Base-by-base conservation (phyloP, 2,113 vertebrate genomes). In the Gymnogyps californianus region DNA sequence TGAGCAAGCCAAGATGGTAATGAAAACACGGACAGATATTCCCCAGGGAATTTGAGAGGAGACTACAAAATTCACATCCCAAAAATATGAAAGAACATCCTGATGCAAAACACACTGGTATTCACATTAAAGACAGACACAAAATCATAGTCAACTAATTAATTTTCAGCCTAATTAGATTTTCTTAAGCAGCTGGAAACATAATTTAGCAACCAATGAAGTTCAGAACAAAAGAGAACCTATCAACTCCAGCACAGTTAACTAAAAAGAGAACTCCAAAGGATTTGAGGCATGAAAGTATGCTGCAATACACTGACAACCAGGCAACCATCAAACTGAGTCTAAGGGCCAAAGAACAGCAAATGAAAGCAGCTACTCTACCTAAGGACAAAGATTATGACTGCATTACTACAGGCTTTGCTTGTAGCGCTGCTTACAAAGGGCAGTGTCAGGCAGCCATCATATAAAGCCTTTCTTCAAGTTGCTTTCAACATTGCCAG, bases 151-250 rank as follows among this genome's bases (percentile, higher is more conserved):
- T 42, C 14, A 69, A 29, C 20, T 67, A 86, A 88, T 67, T 13
- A 58, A 70, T 87, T 89, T 89, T 86, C 61, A 72, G 70, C n/a
- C n/a, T 88, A 67, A 89, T 75, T 77, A 75, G 31, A 81, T 88
- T 83, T 96, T 83, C 78, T 92, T 92, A 85, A 91, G 36, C 54
- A 90, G 51, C 14, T 89, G 31, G 66, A 89, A 96, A 66, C 22
- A 78, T 3, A 59, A 42, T 62, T 87, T 72, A 80, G 40, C 75
- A 93, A 70, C 29, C 19, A 71, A 47, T 6, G 15, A 51, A 83
- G 21, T 38, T 82, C 54, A 95, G 70, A 90, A 42, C 24, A 40
- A 84, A 69, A 83, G 34, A 79, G 55, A 70, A 87, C 10, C 21
- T 66, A 70, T 47, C 61, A 84, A 42, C 40, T 65, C 34, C 46